phyloP scores from a whole-genome alignment of 53 echinoderm and acorn worm species.

The Holothuria leucospilota region DNA sequence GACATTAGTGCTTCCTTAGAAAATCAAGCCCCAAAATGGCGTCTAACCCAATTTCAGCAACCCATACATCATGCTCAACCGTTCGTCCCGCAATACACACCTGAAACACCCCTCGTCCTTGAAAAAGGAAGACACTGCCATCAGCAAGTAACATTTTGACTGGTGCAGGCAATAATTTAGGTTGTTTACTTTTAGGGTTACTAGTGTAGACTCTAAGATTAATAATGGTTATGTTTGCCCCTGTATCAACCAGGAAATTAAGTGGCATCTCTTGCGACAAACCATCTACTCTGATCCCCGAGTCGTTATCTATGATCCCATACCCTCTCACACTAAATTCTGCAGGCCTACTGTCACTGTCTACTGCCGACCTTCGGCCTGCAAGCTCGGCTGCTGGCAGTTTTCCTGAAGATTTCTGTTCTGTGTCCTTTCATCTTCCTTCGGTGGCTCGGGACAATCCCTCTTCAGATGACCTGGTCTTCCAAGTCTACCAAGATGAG shows the following conservation, averaged over 20 bases:
- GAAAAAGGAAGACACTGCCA: neutral
- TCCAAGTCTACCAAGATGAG: neutral
- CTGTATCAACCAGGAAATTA: slow-evolving; percentile 45
- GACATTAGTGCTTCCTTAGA: slow-evolving; percentile 8
- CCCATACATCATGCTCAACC: slow-evolving; percentile 47
- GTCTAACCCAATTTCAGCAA: slow-evolving; percentile 37
- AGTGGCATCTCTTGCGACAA: slow-evolving; percentile 4
- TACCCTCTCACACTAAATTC: neutral
- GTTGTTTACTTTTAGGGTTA: slow-evolving; percentile 7
- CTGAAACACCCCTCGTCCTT: slow-evolving; percentile 16
- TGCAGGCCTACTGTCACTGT: slow-evolving; percentile 13
- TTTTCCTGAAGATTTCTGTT: neutral
- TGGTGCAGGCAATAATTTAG: slow-evolving; percentile 5
- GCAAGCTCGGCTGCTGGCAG: slow-evolving; percentile 39
- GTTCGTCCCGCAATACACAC: slow-evolving; percentile 2
- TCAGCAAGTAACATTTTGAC: slow-evolving; percentile 31
- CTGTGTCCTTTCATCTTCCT: neutral
- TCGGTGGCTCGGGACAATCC: slow-evolving; percentile 10
- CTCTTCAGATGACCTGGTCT: neutral
- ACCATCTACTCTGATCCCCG: slow-evolving; percentile 15
- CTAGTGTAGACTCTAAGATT: slow-evolving; percentile 1
- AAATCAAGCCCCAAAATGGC: slow-evolving; percentile 46
- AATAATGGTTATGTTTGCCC: too few relatives aligned
- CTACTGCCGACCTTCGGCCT: slow-evolving; percentile 49
- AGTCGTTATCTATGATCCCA: neutral